phyloP scores from a whole-genome alignment of 2,888 invertebrate genomes.

The Acanthosepion esculentum region DNA sequence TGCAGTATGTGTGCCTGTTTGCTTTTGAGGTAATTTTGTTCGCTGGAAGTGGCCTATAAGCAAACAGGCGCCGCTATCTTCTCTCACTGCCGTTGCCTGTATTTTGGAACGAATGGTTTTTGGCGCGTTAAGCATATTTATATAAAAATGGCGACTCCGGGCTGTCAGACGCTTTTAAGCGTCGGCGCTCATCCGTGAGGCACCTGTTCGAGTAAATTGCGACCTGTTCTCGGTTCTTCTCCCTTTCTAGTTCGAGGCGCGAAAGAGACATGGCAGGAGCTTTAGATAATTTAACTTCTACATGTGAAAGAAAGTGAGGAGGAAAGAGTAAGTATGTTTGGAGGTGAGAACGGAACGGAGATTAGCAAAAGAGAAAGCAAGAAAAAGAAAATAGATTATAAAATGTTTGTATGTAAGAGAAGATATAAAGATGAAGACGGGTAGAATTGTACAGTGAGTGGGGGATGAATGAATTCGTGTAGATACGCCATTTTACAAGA shows the following conservation, averaged over 20 bases:
- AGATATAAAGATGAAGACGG: too few relatives aligned
- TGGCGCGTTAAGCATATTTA: not conserved
- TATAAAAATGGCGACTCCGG: not conserved
- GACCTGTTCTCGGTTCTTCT: not conserved
- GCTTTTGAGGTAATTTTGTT: not conserved
- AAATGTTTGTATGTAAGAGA: too few relatives aligned
- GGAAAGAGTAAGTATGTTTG: too few relatives aligned
- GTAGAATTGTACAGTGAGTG: too few relatives aligned
- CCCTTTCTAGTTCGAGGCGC: not conserved
- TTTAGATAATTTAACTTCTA: not conserved
- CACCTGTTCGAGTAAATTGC: not conserved
- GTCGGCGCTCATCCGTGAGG: not conserved
- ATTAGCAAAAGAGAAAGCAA: too few relatives aligned
- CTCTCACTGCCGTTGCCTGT: not conserved
- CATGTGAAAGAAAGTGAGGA: not conserved
- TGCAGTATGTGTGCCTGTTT: not conserved
- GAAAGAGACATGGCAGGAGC: not conserved
- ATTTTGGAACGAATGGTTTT: not conserved
- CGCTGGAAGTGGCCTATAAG: not conserved
- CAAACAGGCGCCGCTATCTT: not conserved
- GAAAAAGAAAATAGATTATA: too few relatives aligned
- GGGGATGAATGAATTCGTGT: too few relatives aligned
- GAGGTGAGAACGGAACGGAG: too few relatives aligned
- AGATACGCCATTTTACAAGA: too few relatives aligned
- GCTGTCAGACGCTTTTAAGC: constrained; percentile 15